phyloP scores from a whole-genome alignment of 2,888 invertebrate species.

The Pomacea canaliculata region DNA sequence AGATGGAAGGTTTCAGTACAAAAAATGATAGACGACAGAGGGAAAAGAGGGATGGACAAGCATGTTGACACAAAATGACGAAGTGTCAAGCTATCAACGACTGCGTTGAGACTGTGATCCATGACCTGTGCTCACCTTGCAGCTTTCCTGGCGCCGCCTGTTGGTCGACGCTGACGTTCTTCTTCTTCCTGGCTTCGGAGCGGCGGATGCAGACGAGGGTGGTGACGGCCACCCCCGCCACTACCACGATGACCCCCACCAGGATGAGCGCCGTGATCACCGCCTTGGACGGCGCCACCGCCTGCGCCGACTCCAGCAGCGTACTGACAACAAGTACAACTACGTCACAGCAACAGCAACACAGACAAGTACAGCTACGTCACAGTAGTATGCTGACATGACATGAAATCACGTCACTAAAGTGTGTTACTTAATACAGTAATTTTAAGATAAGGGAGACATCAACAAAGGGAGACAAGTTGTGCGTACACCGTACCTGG shows the following conservation, averaged over 20 bases:
- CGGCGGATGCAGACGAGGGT: conserved; percentile 22
- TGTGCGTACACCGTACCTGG: too few species aligned
- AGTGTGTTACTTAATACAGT: too few species aligned
- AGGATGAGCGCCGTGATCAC: conserved; percentile 24
- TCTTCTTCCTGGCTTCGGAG: conserved; percentile 9
- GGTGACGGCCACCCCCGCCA: conserved; percentile 17
- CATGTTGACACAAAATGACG: too few species aligned
- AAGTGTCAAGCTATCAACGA: too few species aligned
- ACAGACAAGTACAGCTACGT: neutral
- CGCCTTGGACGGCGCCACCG: conserved; percentile 23
- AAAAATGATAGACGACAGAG: too few species aligned
- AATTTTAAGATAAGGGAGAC: too few species aligned
- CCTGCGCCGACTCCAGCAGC: conserved; percentile 16
- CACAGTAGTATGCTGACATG: too few species aligned
- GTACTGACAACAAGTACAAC: conserved; percentile 18
- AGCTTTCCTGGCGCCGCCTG: conserved; percentile 27
- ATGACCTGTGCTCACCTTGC: conserved; percentile 16
- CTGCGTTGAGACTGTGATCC: too few species aligned
- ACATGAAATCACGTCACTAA: too few species aligned
- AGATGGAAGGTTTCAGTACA: too few species aligned
- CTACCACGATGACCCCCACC: conserved; percentile 17
- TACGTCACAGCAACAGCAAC: neutral
- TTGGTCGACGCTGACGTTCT: neutral
- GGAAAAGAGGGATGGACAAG: too few species aligned
- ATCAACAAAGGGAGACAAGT: too few species aligned